A percentile compares a stretch with the other conserved stretches of the same genome.
phyloP scores from a whole-genome alignment of 2,113 vertebrate genomes.

The Stigmatopora argus region DNA sequence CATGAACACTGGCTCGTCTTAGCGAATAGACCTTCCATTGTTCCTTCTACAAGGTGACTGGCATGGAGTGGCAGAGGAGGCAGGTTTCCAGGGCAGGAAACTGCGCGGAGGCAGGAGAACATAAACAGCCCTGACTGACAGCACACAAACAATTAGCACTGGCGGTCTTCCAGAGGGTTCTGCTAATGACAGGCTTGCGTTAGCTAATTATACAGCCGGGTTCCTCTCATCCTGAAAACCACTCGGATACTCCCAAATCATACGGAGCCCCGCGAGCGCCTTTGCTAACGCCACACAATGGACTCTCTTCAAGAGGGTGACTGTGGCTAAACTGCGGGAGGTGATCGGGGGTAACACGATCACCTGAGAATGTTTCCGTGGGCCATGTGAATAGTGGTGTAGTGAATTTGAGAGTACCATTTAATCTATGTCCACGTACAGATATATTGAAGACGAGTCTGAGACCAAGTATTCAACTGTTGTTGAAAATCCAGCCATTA shows the following conservation, averaged over 20 bases:
- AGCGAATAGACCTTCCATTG: slow-evolving; percentile 63
- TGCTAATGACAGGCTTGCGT: slow-evolving; percentile 56
- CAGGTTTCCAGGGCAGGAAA: slow-evolving; percentile 48
- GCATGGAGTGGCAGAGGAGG: slow-evolving; percentile 36
- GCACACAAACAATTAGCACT: slow-evolving; percentile 64
- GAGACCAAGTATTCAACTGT: background rate
- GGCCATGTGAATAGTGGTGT: background rate
- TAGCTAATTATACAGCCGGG: slow-evolving; percentile 60
- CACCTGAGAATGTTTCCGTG: slow-evolving; percentile 4
- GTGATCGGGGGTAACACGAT: background rate
- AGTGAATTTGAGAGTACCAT: slow-evolving; percentile 1
- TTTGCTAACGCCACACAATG: slow-evolving; percentile 18
- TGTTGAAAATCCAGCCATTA: background rate
- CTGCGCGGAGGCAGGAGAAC: slow-evolving; percentile 20
- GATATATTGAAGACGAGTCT: background rate
- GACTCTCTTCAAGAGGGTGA: slow-evolving; percentile 4
- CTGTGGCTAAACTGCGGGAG: background rate
- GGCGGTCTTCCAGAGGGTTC: slow-evolving; percentile 49
- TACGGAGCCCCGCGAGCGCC: slow-evolving; percentile 5
- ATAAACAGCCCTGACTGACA: slow-evolving; percentile 56
- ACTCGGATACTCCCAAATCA: slow-evolving; percentile 42
- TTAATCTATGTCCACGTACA: background rate
- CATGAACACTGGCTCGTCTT: slow-evolving; percentile 32
- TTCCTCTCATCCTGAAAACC: slow-evolving; percentile 42
- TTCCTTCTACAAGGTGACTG: slow-evolving; percentile 47